Percentiles rank a stretch among this genome's conserved stretches.
These are phyloP conservation scores for Phasia obesa DNA, from an alignment of 2,888 invertebrate species.

Conservation along the genomic window DNA sequence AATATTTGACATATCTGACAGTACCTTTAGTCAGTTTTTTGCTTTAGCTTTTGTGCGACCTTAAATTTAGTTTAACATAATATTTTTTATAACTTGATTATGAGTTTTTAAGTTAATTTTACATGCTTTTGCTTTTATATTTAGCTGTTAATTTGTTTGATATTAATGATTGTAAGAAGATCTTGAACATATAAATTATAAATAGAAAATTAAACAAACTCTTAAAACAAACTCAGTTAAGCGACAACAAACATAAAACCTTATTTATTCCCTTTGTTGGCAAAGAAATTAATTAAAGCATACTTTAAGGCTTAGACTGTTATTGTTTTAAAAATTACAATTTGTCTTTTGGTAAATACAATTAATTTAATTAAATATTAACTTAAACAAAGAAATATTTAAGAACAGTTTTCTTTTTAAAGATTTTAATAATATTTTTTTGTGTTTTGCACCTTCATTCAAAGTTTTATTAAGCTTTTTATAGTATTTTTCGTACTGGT, in stretches of 20 bases:
- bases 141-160: neutral
- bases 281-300: conserved; percentile 27
- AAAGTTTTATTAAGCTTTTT: conserved; percentile 16
- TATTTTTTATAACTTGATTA: too few relatives aligned
- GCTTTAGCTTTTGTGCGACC: too few relatives aligned
- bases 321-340: conserved; percentile 28
- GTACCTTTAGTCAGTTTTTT: too few relatives aligned
- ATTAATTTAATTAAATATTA: conserved; percentile 54
- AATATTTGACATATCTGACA: too few relatives aligned
- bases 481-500: neutral
- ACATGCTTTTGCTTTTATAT: too few relatives aligned
- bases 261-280: conserved; percentile 1
- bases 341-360: conserved; percentile 1
- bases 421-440: neutral
- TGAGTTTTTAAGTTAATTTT: too few relatives aligned
- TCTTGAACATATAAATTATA: conserved; percentile 20
- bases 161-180: neutral
- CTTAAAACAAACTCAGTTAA: conserved; percentile 17
- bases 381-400: conserved; percentile 29
- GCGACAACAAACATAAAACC: neutral
- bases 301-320: conserved; percentile 41
- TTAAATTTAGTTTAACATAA: too few relatives aligned
- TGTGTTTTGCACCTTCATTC: conserved; percentile 15
- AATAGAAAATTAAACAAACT: conserved; percentile 51
- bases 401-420: neutral